These are phyloP conservation scores for Tachina grossa DNA, from an alignment of 2,888 invertebrate species.

Conservation along the genomic window DNA sequence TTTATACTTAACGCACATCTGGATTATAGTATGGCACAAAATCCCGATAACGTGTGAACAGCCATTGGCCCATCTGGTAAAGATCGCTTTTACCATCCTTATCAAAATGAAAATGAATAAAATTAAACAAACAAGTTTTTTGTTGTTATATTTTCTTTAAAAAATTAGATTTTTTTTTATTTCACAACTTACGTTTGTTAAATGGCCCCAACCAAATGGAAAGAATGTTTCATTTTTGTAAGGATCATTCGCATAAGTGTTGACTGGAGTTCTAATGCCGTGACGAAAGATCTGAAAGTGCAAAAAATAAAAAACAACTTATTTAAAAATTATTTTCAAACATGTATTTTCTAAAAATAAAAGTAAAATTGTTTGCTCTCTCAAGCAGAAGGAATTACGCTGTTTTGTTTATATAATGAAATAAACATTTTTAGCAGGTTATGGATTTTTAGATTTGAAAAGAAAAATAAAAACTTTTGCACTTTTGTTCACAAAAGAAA, in stretches of 20 bases:
- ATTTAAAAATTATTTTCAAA: not conserved
- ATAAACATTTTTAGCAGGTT: too few species aligned
- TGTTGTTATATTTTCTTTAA: too few species aligned
- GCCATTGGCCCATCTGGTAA: constrained; percentile 86
- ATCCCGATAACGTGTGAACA: constrained; percentile 85
- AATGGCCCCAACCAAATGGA: constrained; percentile 91
- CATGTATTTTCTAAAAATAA: not conserved
- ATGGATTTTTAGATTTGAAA: not conserved
- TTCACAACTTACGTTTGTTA: constrained; percentile 86
- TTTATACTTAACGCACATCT: constrained; percentile 77
- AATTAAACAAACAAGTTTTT: not conserved
- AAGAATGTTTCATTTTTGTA: constrained; percentile 86
- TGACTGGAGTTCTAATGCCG: constrained; percentile 88
- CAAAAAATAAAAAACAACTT: constrained; percentile 3
- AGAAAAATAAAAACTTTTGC: not conserved
- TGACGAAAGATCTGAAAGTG: constrained; percentile 88
- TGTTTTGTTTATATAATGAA: too few species aligned
- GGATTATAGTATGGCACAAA: constrained; percentile 85
- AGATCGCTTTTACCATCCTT: constrained; percentile 87
- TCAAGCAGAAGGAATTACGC: too few species aligned
- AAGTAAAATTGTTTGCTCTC: too few species aligned
- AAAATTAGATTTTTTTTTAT: not conserved
- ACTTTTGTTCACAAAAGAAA: too few species aligned
- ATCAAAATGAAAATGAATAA: constrained; percentile 49
- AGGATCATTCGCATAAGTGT: constrained; percentile 89